Evolutionary conservation across 2,888 invertebrate species (phyloP).

Genomic region (Apamea crenata): DNA sequence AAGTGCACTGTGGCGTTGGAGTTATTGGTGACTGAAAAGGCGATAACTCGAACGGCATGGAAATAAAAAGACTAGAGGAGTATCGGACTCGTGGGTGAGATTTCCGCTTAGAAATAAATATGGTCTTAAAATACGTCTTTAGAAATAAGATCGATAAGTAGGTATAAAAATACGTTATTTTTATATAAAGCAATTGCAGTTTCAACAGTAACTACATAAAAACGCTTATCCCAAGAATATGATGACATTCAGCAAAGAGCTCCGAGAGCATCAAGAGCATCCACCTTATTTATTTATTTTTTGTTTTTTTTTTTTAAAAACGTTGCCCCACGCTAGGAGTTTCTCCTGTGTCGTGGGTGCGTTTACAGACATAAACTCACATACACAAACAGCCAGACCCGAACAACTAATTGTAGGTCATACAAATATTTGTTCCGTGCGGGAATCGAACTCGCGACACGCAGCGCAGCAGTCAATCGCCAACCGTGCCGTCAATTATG

Average conservation of each 20-base stretch:
- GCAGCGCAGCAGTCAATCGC: too few relatives aligned
- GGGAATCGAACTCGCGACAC: too few relatives aligned
- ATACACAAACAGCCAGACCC: too few relatives aligned
- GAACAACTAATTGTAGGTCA: too few relatives aligned
- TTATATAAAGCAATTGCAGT: background rate
- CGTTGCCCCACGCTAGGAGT: too few relatives aligned
- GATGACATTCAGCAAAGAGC: background rate
- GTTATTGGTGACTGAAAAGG: slow-evolving; percentile 34
- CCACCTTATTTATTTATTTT: background rate
- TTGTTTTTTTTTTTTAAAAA: too few relatives aligned
- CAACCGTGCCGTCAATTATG: too few relatives aligned
- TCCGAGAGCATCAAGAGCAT: background rate
- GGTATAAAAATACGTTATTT: background rate
- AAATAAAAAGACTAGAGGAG: background rate
- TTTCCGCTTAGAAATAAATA: background rate
- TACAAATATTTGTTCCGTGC: too few relatives aligned
- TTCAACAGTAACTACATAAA: background rate
- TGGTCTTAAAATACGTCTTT: background rate
- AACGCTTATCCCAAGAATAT: background rate
- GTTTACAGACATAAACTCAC: too few relatives aligned
- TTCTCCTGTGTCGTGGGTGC: too few relatives aligned
- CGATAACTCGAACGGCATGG: background rate
- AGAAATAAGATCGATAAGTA: background rate
- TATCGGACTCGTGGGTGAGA: background rate
- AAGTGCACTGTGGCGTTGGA: slow-evolving; percentile 15